These are phyloP conservation scores for Pygathrix nemaeus DNA, from an alignment of 2,113 vertebrate genomes.

Conservation along the genomic window DNA sequence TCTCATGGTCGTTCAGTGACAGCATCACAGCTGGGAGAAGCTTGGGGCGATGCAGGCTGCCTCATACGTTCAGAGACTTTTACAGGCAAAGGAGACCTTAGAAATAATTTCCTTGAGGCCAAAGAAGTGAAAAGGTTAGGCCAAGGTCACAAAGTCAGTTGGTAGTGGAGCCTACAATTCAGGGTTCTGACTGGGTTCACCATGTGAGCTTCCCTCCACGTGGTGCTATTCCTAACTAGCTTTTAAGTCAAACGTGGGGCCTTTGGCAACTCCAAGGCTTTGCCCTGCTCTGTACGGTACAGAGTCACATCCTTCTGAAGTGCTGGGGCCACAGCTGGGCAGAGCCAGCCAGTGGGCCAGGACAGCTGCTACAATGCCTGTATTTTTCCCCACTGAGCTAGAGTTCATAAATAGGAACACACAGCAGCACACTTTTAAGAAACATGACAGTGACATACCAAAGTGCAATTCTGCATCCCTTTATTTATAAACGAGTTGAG, in stretches of 20 bases:
- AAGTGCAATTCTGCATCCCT: conserved; percentile 72
- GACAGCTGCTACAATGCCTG: conserved; percentile 6
- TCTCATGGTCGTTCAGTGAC: not conserved
- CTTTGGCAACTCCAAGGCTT: not conserved
- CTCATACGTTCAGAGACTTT: not conserved
- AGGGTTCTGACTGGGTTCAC: not conserved
- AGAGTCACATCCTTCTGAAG: not conserved
- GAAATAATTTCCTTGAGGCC: not conserved
- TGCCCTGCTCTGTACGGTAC: not conserved
- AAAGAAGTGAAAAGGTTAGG: not conserved
- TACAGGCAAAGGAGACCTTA: not conserved
- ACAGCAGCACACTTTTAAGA: conserved; percentile 52
- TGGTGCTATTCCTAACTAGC: not conserved
- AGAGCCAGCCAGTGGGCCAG: conserved; percentile 51
- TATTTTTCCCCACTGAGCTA: conserved; percentile 58
- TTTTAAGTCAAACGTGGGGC: not conserved
- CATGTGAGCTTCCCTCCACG: not conserved
- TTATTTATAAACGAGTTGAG: conserved; percentile 72
- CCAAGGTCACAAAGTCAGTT: not conserved
- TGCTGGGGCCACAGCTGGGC: not conserved
- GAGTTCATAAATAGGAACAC: conserved; percentile 58
- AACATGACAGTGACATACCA: conserved; percentile 63
- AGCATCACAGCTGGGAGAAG: not conserved
- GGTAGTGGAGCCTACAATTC: not conserved
- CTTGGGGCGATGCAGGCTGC: not conserved